Evolutionary conservation across 2,113 vertebrate genomes (phyloP).

Genomic region (Coreoperca whiteheadi): DNA sequence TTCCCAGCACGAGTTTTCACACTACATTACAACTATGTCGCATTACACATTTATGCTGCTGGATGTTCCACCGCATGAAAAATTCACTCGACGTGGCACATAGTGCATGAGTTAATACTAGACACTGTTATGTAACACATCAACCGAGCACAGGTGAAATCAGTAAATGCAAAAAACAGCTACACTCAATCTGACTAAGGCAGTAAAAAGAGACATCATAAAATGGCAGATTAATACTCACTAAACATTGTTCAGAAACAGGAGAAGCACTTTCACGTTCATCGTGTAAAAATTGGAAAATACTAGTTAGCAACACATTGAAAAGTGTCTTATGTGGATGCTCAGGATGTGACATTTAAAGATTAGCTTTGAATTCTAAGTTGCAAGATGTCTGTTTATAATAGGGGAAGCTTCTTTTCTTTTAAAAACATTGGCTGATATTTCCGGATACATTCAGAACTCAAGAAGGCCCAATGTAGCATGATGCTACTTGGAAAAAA

Average conservation of each 20-base stretch:
- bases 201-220: neutral
- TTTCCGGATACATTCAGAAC: neutral
- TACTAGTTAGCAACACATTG: neutral
- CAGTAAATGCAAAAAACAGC: neutral
- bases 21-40: conserved; percentile 7
- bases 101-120: neutral
- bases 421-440: neutral
- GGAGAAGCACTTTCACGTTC: neutral
- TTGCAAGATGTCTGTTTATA: neutral
- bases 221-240: neutral
- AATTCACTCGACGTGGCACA: neutral
- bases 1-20: conserved; percentile 63
- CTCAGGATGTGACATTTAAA: neutral
- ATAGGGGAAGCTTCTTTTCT: neutral
- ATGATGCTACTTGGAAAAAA: conserved; percentile 12
- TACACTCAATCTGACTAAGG: neutral
- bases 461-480: neutral
- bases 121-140: neutral
- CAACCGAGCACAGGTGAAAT: neutral
- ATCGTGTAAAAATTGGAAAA: neutral
- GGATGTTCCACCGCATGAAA: conserved; percentile 17
- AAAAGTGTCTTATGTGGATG: neutral
- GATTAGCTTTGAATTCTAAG: neutral
- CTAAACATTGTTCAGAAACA: neutral
- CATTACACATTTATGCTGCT: conserved; percentile 28